phyloP scores from a whole-genome alignment of 2,888 invertebrate species.

The Phaonia tiefii region DNA sequence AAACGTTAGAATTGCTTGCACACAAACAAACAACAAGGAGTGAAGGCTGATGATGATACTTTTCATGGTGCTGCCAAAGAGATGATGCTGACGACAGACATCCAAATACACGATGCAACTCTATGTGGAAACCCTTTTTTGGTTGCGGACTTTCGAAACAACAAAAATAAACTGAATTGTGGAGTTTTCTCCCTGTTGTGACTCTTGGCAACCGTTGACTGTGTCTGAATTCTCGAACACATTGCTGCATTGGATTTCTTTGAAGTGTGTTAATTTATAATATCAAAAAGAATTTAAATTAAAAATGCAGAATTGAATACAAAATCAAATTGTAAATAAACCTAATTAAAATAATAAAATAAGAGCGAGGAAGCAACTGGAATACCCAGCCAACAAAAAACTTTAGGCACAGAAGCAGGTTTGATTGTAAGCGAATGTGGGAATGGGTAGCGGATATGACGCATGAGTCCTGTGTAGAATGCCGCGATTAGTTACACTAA shows the following conservation, averaged over 20 bases:
- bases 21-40: background rate
- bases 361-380: background rate
- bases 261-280: background rate
- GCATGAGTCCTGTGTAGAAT: too few species aligned
- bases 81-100: slow-evolving; percentile 31
- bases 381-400: too few species aligned
- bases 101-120: slow-evolving; percentile 38
- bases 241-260: background rate
- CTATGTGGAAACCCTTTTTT: slow-evolving; percentile 20
- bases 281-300: slow-evolving; percentile 24
- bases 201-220: background rate
- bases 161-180: slow-evolving; percentile 22
- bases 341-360: slow-evolving; percentile 1
- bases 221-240: background rate
- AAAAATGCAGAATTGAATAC: background rate
- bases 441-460: too few species aligned
- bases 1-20: slow-evolving; percentile 16
- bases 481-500: too few species aligned
- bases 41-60: slow-evolving; percentile 21
- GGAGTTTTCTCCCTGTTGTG: background rate
- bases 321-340: slow-evolving; percentile 9
- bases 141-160: background rate
- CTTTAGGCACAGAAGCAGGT: too few species aligned
- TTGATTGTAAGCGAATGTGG: too few species aligned
- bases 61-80: background rate